Evolutionary conservation across 2,888 invertebrate genomes (phyloP), one percentile per base, ranked within the genome.

Genomic region (Ptychoptera contaminata): DNA sequence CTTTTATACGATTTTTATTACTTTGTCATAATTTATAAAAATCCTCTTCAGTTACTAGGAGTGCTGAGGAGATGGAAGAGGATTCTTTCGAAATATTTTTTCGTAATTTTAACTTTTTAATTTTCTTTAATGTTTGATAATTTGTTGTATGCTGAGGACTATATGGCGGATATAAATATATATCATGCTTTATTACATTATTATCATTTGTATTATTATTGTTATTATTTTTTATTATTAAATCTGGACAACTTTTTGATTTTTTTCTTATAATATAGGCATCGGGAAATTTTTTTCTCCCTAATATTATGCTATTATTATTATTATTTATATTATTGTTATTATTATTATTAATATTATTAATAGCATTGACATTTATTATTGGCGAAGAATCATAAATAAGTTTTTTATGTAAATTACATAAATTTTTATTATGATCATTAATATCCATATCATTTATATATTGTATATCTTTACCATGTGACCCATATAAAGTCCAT

Each of bases 251-350:
- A 50, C 67, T 68, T 50, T 58, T 51, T 29, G 36, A 14, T 35
- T 55, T 59, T 42, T 55, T 58, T 49, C 54, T 60, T 11, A 67
- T 58, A 34, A 67, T 61, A 49, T 67, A 67, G 8, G 66, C 58
- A 45, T 67, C 64, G 1, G 67, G 67, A 53, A 67, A 67, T 52
- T 67, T 67, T 49, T 52, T 52, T 32, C 59, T 41, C n/a, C 43
- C 31, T 15, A 32, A 30, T 2, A 15, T 40, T 2, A 16, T 31
- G 16, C 8, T 32, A 7, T 32, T 32, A 9, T 32, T n/a, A 9
- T 11, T 9, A 32, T n/a, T 7, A 32, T 32, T 8, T 8, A 30
- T 9, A 30, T n/a, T n/a, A n/a, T n/a, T n/a, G n/a, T n/a, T n/a
- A n/a, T n/a, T n/a, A n/a, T n/a, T n/a, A n/a, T n/a, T 30, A 8